Evolutionary conservation across 2,888 invertebrate species (phyloP).

Genomic region (Sabatieria punctata): DNA sequence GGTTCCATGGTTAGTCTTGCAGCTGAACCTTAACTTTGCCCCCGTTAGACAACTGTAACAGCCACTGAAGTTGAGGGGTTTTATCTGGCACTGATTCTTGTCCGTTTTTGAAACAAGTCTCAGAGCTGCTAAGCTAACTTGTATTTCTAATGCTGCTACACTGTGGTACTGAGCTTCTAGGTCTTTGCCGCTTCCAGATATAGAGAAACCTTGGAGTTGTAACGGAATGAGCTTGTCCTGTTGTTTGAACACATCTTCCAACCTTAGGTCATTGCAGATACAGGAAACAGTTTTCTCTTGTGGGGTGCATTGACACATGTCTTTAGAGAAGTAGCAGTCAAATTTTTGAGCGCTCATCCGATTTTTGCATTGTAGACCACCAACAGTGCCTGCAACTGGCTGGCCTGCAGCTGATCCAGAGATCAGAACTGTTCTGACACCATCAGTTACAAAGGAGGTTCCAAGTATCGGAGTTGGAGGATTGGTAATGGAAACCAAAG

Average conservation of each 20-base stretch:
- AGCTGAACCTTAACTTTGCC: constrained; percentile 2
- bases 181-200: no score
- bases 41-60: constrained; percentile 6
- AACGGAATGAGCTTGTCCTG: neutral
- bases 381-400: neutral
- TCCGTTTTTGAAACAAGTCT: no score
- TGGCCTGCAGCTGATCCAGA: neutral
- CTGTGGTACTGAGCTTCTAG: no score
- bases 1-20: constrained; percentile 6
- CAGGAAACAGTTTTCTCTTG: neutral
- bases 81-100: no score
- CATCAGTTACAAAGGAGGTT: neutral
- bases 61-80: neutral
- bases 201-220: neutral
- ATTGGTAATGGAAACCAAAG: neutral
- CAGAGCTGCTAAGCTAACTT: no score
- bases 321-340: neutral
- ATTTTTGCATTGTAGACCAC: neutral
- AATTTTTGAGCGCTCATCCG: neutral
- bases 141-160: no score
- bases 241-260: neutral
- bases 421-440: neutral
- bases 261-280: neutral
- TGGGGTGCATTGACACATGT: neutral
- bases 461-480: neutral